A percentile compares a stretch with the other conserved stretches of the same genome.
These are phyloP conservation scores for Tholera decimalis DNA, from an alignment of 2,888 invertebrate species.

Conservation along the genomic window DNA sequence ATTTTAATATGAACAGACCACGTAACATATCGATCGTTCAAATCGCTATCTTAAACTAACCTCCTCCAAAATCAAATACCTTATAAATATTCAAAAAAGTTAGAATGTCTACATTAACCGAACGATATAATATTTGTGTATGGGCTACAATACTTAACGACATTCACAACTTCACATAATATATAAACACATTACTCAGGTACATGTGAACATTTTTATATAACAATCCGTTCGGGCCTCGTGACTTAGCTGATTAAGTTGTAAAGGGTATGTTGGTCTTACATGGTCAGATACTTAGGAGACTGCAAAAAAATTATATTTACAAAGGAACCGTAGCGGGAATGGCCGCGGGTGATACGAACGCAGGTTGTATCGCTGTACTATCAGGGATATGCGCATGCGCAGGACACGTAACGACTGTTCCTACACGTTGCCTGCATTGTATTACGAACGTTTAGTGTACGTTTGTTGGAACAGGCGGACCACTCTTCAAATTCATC, in stretches of 20 bases:
- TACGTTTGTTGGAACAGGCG: constrained; percentile 30
- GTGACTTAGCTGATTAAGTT: constrained; percentile 35
- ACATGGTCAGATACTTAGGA: constrained; percentile 62
- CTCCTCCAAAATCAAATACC: constrained; percentile 62
- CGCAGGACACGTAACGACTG: constrained; percentile 68
- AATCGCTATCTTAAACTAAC: constrained; percentile 60
- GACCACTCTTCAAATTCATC: constrained; percentile 2
- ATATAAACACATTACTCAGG: constrained; percentile 68
- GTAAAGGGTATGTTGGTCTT: constrained; percentile 48
- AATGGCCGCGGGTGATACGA: constrained; percentile 83
- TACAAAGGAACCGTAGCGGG: constrained; percentile 81
- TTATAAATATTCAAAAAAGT: constrained; percentile 66
- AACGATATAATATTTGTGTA: constrained; percentile 61
- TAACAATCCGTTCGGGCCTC: constrained; percentile 60
- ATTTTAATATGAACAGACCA: constrained; percentile 53
- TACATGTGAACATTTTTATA: constrained; percentile 68
- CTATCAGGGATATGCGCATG: constrained; percentile 84
- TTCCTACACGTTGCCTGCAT: constrained; percentile 37
- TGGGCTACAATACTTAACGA: constrained; percentile 66
- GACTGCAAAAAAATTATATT: constrained; percentile 78
- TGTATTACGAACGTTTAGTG: constrained; percentile 27
- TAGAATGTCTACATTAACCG: constrained; percentile 66
- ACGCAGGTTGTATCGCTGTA: constrained; percentile 84
- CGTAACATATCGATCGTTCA: constrained; percentile 49
- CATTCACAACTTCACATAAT: constrained; percentile 67